phyloP scores from a whole-genome alignment of 53 echinoderm and acorn worm species.

The Hippasteria phrygiana region DNA sequence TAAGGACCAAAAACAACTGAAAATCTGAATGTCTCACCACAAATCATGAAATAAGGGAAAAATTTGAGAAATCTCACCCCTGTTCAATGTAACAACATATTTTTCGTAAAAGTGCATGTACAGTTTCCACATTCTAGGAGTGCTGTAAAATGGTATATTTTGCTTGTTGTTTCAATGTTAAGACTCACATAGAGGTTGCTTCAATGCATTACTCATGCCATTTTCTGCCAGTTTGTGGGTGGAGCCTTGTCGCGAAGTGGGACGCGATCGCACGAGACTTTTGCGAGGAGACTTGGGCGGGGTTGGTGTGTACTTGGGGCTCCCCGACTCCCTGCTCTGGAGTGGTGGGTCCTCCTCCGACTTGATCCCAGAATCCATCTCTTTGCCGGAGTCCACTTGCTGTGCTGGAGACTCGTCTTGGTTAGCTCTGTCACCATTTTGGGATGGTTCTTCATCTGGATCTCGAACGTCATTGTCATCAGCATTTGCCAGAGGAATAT shows the following conservation, averaged over 20 bases:
- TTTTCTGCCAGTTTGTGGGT: background rate
- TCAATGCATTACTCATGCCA: background rate
- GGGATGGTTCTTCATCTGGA: background rate
- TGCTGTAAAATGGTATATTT: too few relatives aligned
- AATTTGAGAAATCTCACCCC: too few relatives aligned
- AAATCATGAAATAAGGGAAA: too few relatives aligned
- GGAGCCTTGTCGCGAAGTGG: constrained; percentile 10
- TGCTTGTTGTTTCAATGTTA: too few relatives aligned
- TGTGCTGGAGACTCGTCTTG: constrained; percentile 3
- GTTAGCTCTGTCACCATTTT: background rate
- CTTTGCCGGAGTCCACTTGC: constrained; percentile 37
- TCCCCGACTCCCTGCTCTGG: constrained; percentile 13
- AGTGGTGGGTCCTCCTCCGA: constrained; percentile 36
- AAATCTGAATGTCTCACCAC: too few relatives aligned
- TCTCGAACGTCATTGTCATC: background rate
- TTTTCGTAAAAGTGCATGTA: too few relatives aligned
- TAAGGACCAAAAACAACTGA: too few relatives aligned
- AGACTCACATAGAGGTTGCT: too few relatives aligned
- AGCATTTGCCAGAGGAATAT: background rate
- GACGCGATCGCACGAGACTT: constrained; percentile 16
- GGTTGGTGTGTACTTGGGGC: constrained; percentile 37
- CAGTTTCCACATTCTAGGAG: too few relatives aligned
- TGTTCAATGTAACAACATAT: constrained; percentile 15
- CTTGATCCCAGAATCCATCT: constrained; percentile 50
- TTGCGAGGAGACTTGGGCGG: constrained; percentile 52